These are phyloP conservation scores for Coelopa pilipes DNA, from an alignment of 2,888 invertebrate genomes.

Conservation along the genomic window DNA sequence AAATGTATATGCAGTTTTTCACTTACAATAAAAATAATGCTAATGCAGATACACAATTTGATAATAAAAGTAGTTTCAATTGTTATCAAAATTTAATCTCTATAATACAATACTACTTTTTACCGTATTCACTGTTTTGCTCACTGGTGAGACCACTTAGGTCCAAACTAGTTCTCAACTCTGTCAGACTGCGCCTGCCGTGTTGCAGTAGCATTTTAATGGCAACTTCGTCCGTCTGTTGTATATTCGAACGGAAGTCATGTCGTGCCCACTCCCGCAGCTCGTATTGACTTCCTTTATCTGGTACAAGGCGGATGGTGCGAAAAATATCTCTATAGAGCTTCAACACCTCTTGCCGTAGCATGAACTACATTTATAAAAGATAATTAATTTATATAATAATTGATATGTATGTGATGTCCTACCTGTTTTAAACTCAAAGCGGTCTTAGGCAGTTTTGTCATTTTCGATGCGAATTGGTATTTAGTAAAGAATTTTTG, in stretches of 20 bases:
- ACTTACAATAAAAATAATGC: neutral
- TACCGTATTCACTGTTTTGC: slow-evolving; percentile 13
- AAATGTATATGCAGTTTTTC: neutral
- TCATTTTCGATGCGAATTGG: slow-evolving; percentile 44
- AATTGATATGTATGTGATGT: slow-evolving; percentile 21
- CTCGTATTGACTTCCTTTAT: slow-evolving; percentile 73
- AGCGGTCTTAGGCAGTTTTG: slow-evolving; percentile 67
- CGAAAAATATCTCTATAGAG: slow-evolving; percentile 80
- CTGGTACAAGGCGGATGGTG: slow-evolving; percentile 74
- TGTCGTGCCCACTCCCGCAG: slow-evolving; percentile 78
- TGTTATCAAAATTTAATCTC: neutral
- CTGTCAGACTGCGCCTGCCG: slow-evolving; percentile 76
- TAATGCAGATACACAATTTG: neutral
- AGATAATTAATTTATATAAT: neutral
- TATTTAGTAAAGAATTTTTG: too few relatives aligned
- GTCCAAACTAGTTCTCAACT: slow-evolving; percentile 74
- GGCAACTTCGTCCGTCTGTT: slow-evolving; percentile 77
- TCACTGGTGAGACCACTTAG: slow-evolving; percentile 67
- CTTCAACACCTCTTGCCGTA: slow-evolving; percentile 81
- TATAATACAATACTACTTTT: slow-evolving; percentile 3
- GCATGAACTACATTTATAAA: slow-evolving; percentile 75
- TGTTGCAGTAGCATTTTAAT: slow-evolving; percentile 79
- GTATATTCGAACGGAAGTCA: slow-evolving; percentile 79
- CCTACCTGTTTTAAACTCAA: slow-evolving; percentile 73
- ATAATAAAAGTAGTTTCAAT: neutral